Base-by-base conservation (phyloP, 2,888 invertebrate species). In the Rhyacophila evoluta region DNA sequence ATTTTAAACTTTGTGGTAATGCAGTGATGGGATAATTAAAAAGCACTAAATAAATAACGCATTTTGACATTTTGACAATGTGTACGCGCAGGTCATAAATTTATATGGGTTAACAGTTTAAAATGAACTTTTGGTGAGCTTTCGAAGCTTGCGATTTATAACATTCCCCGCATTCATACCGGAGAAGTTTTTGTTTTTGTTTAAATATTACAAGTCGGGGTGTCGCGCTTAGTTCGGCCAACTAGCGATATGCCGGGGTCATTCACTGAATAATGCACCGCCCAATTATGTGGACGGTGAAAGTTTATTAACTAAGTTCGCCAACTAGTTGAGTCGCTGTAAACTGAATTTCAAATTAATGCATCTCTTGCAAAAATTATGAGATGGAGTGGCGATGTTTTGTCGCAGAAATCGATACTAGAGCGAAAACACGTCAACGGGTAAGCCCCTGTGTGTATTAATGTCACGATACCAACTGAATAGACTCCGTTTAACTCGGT, bases 311-410 rank as follows among this genome's bases (percentile, higher is more conserved):
- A 55, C 55, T 55, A 55, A 55, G 55, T 55, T 55, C 55, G 55
- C 55, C 55, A 19, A 55, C 25, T 55, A 55, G 55, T 55, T 55
- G 55, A 55, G 55, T 25, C 15, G 55, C 55, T 55, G 55, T 55
- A 55, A 55, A 55, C 55, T 55, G 55, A 55, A 55, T 55, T 55
- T 74, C 39, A 74, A 41, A 74, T 74, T 74, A 74, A 74, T 74
- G 73, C 73, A 74, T n/a, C 73, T 41, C 55, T 41, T 74, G 73
- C 39, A 74, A 41, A 41, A 74, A 41, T 74, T 41, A 74, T 74
- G 73, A 41, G 55, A 29, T 10, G 36, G 10, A 29, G 33, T 10
- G 19, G 55, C 15, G 55, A 19, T 3, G 25, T 19, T 55, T 55
- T 55, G 55, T 55, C 55, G 25, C 55, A 25, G 55, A 55, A 55